Percentiles rank a stretch among this genome's conserved stretches.
These are phyloP conservation scores for Platorchestia sp. DNA, from an alignment of 1,140 invertebrate species.

Conservation along the genomic window DNA sequence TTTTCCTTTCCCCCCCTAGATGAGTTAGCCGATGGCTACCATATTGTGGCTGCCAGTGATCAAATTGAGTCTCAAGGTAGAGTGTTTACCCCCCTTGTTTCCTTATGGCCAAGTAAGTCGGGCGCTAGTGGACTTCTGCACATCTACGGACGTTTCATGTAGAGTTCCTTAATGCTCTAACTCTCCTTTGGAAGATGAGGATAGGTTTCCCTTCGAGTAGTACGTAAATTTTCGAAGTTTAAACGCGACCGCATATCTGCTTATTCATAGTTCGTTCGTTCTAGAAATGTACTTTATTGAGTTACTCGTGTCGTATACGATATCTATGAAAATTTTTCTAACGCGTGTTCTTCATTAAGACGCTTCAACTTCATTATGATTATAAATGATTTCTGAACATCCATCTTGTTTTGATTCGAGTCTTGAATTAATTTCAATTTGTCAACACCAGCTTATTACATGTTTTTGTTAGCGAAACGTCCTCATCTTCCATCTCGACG, in stretches of 20 bases:
- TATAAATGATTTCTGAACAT: neutral
- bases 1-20: conserved; percentile 33
- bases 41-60: conserved; percentile 16
- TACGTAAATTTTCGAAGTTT: neutral
- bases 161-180: neutral
- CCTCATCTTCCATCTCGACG: neutral
- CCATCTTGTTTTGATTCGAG: neutral
- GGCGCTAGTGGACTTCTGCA: conserved; percentile 13
- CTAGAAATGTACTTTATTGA: neutral
- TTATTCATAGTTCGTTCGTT: neutral
- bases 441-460: neutral
- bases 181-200: neutral
- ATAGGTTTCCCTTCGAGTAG: neutral
- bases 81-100: neutral
- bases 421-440: neutral
- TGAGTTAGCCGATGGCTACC: conserved; percentile 31
- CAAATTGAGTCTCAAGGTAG: conserved; percentile 37
- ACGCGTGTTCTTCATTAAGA: too few relatives aligned
- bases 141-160: neutral
- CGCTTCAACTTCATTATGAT: too few relatives aligned
- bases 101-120: conserved; percentile 14
- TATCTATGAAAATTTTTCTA: neutral
- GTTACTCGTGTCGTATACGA: neutral
- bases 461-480: neutral
- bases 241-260: neutral